Conservation (phyloP, 35 echinoderm and acorn worm genomes). For the Apostichopus californicus region DNA sequence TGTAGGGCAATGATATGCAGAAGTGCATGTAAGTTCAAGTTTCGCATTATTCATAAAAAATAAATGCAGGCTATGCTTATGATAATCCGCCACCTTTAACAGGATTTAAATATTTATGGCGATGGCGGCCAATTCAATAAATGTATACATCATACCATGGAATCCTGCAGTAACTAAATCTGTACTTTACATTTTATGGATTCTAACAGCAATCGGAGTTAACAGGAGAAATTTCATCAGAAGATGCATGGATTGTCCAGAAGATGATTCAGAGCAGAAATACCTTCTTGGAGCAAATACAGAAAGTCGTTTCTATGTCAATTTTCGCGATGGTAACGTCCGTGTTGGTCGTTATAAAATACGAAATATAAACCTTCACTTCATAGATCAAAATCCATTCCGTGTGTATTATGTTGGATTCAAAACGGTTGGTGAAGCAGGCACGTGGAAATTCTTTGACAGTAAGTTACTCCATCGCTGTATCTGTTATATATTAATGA, state of each 20-base stretch:
- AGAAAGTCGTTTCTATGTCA: conserved; percentile 31
- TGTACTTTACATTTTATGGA: not conserved
- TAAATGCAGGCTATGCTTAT: too few relatives aligned
- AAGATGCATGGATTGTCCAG: conserved; percentile 1
- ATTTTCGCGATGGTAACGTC: conserved; percentile 25
- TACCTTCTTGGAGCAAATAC: not conserved
- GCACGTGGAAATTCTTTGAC: conserved; percentile 42
- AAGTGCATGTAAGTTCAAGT: too few relatives aligned
- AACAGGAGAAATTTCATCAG: conserved; percentile 16
- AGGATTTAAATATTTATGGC: too few relatives aligned
- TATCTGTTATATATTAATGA: too few relatives aligned
- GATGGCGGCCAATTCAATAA: too few relatives aligned
- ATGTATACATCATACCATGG: too few relatives aligned
- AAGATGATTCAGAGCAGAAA: not conserved
- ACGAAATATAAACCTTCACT: not conserved
- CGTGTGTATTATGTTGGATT: conserved; percentile 25
- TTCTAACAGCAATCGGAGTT: not conserved
- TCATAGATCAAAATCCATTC: conserved; percentile 3
- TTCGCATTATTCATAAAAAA: too few relatives aligned
- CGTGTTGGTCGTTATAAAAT: not conserved
- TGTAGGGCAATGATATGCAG: too few relatives aligned
- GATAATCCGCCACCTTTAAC: too few relatives aligned
- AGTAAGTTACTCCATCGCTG: not conserved
- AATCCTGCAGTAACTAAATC: too few relatives aligned
- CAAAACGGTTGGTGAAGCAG: conserved; percentile 10